Conservation (phyloP, 2,113 vertebrate species). For the Poecile atricapillus region DNA sequence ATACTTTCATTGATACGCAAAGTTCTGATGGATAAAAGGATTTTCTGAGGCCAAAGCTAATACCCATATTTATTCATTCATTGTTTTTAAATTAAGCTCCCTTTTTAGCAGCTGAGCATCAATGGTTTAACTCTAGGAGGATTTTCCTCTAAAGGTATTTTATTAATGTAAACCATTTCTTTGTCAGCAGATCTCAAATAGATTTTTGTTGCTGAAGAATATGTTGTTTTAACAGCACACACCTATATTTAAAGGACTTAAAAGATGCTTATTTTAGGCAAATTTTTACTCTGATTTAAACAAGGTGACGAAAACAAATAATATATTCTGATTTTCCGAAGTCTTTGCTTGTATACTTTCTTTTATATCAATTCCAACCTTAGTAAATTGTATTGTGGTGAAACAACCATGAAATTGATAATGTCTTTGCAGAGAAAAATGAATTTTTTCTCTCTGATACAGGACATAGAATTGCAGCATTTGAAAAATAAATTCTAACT, state of each 20-base stretch:
- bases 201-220: not conserved
- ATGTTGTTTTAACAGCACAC: not conserved
- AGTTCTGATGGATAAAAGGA: constrained; percentile 77
- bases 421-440: not conserved
- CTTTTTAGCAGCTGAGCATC: not conserved
- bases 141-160: not conserved
- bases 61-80: not conserved
- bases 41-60: constrained; percentile 78
- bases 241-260: not conserved
- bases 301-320: not conserved
- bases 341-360: not conserved
- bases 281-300: not conserved
- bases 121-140: not conserved
- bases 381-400: not conserved
- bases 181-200: not conserved
- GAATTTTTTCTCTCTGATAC: not conserved
- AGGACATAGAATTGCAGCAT: not conserved
- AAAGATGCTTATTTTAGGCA: not conserved
- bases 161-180: not conserved
- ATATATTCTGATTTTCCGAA: not conserved
- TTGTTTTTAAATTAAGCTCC: not conserved
- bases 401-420: not conserved
- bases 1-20: constrained; percentile 14
- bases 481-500: not conserved
- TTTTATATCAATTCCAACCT: not conserved